Evolutionary conservation across 1,140 invertebrate species (phyloP).

Genomic region (Cyphomyrmex costatus): DNA sequence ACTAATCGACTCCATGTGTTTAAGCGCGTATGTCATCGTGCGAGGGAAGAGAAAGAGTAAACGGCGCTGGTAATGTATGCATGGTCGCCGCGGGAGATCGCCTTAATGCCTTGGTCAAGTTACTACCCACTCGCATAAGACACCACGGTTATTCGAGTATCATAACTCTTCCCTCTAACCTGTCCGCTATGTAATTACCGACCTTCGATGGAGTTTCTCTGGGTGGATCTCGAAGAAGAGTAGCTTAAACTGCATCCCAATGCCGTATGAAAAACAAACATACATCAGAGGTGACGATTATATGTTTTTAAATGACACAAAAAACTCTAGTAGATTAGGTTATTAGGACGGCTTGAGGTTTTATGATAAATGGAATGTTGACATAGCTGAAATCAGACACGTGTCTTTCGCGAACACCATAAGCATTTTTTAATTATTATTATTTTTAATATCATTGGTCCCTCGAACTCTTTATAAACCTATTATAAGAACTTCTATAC

Average conservation of each 20-base stretch:
- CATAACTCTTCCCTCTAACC: conserved; percentile 79
- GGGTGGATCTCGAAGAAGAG: conserved; percentile 28
- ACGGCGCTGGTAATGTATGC: conserved; percentile 75
- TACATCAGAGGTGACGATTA: conserved; percentile 30
- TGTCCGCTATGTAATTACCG: conserved; percentile 79
- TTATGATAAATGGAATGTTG: background rate
- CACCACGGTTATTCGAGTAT: conserved; percentile 72
- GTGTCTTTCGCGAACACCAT: too few relatives aligned
- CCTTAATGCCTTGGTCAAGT: conserved; percentile 77
- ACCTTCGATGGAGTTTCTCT: conserved; percentile 56
- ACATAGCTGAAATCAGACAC: background rate
- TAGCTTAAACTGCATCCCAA: conserved; percentile 42
- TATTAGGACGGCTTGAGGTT: background rate
- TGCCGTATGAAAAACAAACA: conserved; percentile 59
- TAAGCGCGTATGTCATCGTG: conserved; percentile 59
- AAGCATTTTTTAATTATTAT: too few relatives aligned
- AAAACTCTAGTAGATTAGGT: conserved; percentile 3
- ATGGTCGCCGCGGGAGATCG: conserved; percentile 77
- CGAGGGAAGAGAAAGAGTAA: conserved; percentile 57
- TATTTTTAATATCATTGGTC: too few relatives aligned
- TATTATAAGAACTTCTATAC: too few relatives aligned
- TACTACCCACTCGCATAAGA: conserved; percentile 77
- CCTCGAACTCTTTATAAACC: too few relatives aligned
- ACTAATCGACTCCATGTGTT: conserved; percentile 66
- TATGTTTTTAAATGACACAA: background rate